Base-by-base conservation (phyloP, 2,888 invertebrate species). In the Thysanoteuthis rhombus region DNA sequence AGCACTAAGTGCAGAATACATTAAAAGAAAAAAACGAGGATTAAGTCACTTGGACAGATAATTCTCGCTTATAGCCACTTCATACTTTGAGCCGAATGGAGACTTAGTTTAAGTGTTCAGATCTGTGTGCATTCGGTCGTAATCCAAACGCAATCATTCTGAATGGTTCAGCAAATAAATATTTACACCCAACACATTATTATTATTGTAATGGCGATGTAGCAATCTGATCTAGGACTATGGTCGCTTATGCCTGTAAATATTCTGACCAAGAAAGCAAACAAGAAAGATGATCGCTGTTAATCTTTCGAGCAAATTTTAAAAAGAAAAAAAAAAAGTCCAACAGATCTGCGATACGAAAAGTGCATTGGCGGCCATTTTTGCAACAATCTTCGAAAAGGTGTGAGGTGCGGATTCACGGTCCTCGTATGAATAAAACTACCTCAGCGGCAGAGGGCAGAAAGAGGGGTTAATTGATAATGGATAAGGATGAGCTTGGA, bases 21-120 rank as follows among this genome's bases (percentile, higher is more conserved):
- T 75, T n/a, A 75, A 75, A 75, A 58, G 32, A 25, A 58, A 58
- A 25, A 28, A 8, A 28, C 19, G 0, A 8, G 75, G 75, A 75
- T 75, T 75, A 75, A 12, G 8, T 36, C 75, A 10, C n/a, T 75
- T 75, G 75, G 75, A 75, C 75, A 75, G 75, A 75, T 75, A 75
- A 75, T 75, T 75, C 75, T n/a, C n/a, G 75, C 75, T 75, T n/a
- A 75, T 75, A 75, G n/a, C 75, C n/a, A 75, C n/a, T 75, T n/a
- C n/a, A n/a, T n/a, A 75, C 75, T 75, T 75, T 75, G n/a, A 75
- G 75, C 75, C 36, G 75, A 75, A 75, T 36, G n/a, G n/a, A 75
- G 75, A 75, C n/a, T 75, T 75, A 75, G 75, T 36, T 36, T 75
- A 75, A 75, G 75, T 75, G 75, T 36, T 75, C 75, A 75, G 75